Evolutionary conservation across 2,797 vertebrate species (phyloP), one percentile per base, ranked within the genome.

Genomic region (Chaetodon trifasciatus): DNA sequence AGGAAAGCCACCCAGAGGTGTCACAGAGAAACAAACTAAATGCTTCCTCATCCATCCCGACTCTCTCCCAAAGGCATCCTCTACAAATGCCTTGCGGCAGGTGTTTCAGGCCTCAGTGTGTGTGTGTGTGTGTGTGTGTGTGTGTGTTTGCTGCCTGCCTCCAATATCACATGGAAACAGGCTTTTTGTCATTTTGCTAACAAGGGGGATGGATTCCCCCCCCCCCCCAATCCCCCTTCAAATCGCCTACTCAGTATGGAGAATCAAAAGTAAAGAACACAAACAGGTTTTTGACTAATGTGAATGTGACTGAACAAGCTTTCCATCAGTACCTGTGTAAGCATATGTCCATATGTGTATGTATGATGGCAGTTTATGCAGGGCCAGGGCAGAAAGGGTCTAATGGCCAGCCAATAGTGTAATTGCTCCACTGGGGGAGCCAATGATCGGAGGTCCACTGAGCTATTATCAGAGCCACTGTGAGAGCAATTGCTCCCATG

Each of bases 371-470:
- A 35, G 24, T 74, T 81, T 53, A 58, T 49, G 55, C 28, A 56
- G 23, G 55, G 46, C 35, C 10, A 5, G 58, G 58, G 53, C 56
- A 81, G 60, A 75, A 64, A 73, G 60, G 79, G 62, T 52, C 50
- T 81, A 86, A 87, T 74, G 52, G 67, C 44, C 55, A 78, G 70
- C 61, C 72, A 79, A 79, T 60, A 57, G 64, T 69, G 58, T 88
- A 91, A 92, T 85, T 81, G 78, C 52, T 83, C 74, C 81, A 57
- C 47, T 47, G 80, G 76, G 81, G 74, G 74, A 73, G 40, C 56
- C 70, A 39, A 63, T 86, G 77, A 88, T 87, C 53, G 28, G 68
- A 70, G 64, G 77, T 76, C 62, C 71, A 23, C 74, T 8, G 40
- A 70, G 73, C 76, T 82, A 84, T 87, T 88, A 89, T 84, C 76